Evolutionary conservation across 2,113 vertebrate genomes (phyloP).

Genomic region (Eulemur rufifrons): DNA sequence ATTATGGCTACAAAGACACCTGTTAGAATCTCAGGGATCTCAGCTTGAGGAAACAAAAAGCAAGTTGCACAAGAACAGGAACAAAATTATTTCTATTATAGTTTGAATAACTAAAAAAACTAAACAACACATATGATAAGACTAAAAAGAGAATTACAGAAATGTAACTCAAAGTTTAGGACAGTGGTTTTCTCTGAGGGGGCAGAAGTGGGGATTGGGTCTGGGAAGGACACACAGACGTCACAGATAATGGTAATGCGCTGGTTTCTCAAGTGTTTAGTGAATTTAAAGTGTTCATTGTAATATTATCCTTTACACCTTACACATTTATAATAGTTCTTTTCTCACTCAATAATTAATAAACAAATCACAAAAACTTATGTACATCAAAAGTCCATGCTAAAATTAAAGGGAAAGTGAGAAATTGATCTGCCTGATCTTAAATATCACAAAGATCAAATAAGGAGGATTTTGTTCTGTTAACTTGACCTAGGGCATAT

Average conservation of each 20-base stretch:
- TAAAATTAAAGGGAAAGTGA: background rate
- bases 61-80: background rate
- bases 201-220: background rate
- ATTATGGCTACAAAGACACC: background rate
- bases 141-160: background rate
- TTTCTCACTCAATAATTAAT: background rate
- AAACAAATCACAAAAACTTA: background rate
- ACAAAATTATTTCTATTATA: background rate
- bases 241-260: too few relatives aligned
- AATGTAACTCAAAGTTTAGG: background rate
- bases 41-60: background rate
- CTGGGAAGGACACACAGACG: background rate
- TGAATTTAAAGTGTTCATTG: background rate
- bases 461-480: background rate
- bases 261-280: background rate
- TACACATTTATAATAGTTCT: background rate
- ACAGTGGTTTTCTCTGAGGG: background rate
- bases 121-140: background rate
- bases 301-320: background rate
- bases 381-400: background rate
- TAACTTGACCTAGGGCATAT: background rate
- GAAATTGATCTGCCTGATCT: background rate
- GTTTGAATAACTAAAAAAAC: background rate
- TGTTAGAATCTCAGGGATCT: background rate
- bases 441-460: background rate